Conservation (phyloP, 1,140 invertebrate genomes). For the Globodera ellingtonae region DNA sequence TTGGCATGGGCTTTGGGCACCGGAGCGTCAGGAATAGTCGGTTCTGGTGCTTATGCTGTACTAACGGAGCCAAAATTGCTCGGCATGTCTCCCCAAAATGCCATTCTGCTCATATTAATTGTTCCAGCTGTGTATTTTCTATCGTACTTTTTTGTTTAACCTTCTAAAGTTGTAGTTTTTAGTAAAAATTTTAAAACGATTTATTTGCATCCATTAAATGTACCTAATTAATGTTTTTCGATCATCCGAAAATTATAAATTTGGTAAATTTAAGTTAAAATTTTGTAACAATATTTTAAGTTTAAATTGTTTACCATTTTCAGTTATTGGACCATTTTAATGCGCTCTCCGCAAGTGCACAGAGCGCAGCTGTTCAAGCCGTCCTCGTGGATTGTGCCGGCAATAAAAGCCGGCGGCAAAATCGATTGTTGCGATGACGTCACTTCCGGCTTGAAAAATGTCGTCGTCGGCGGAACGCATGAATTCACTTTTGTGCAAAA, state of each 20-base stretch:
- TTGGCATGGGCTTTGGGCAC: slow-evolving; percentile 43
- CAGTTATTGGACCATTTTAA: slow-evolving; percentile 32
- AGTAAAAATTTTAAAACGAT: too few species aligned
- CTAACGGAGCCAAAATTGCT: slow-evolving; percentile 36
- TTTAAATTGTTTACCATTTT: too few species aligned
- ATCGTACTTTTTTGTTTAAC: slow-evolving; percentile 19
- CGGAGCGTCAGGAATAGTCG: slow-evolving; percentile 29
- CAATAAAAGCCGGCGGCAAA: neutral
- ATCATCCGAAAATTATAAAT: too few species aligned
- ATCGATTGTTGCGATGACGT: neutral
- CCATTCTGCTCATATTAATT: slow-evolving; percentile 34
- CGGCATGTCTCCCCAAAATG: slow-evolving; percentile 17
- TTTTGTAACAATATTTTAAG: neutral
- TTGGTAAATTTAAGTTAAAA: neutral
- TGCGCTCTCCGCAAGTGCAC: slow-evolving; percentile 23
- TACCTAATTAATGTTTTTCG: too few species aligned
- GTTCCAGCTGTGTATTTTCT: slow-evolving; percentile 36
- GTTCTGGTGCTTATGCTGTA: slow-evolving; percentile 29
- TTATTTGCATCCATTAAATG: too few species aligned
- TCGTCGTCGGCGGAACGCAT: neutral
- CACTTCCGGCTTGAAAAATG: neutral
- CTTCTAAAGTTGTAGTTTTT: too few species aligned
- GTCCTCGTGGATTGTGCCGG: slow-evolving; percentile 36
- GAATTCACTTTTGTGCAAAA: neutral
- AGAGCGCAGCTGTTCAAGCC: slow-evolving; percentile 20